A percentile compares a stretch with the other conserved stretches of the same genome.
Evolutionary conservation across 2,113 vertebrate genomes (phyloP).

Genomic region (Felis catus): F.catus_Fca126_mat1.0 CM031415.1:152861001-152861500

Average conservation of each 20-base stretch:
- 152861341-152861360: background rate
- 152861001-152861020: background rate
- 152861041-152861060: background rate
- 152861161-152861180: background rate
- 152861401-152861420: background rate
- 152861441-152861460: background rate
- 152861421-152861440: background rate
- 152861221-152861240: background rate
- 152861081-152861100: background rate
- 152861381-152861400: background rate
- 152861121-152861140: background rate
- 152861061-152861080: background rate
- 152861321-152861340: background rate
- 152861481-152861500: background rate
- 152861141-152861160: background rate
- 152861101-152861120: background rate
- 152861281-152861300: background rate
- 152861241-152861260: background rate
- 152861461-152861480: background rate
- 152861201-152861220: background rate
- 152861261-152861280: background rate
- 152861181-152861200: background rate
- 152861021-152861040: background rate
- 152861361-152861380: background rate
- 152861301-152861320: background rate